Evolutionary conservation across 2,888 invertebrate species (phyloP), one percentile per base, ranked within the genome.

Genomic region (Argyra leucocephala): DNA sequence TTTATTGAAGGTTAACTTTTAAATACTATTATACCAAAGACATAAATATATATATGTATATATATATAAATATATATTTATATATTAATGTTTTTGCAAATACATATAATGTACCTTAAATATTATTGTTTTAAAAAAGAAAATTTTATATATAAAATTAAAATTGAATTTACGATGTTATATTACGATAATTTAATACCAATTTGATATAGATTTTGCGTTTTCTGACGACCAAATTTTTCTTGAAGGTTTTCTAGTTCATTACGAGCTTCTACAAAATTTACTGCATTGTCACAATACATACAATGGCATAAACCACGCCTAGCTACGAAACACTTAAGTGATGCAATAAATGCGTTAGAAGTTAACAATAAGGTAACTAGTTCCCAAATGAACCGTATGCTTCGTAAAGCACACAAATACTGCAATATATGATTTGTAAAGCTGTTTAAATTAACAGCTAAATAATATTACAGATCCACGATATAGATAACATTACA

Each of bases 201-300:
- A 67, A 15, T 64, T 36, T 7, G 58, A 58, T 12, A 66, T 67
- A 23, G 26, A n/a, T 63, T 58, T 59, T 67, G 58, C 2, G 57
- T 22, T 57, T 67, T 63, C 24, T 69, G 66, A 23, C 65, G 57
- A 48, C 65, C 36, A 62, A 67, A 68, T 15, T 21, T 58, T 0
- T 65, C 18, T 15, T 57, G 64, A 22, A 70, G 57, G 21, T 69
- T 65, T n/a, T 67, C 57, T 22, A 70, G 24, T 23, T 67, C 64
- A 22, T 65, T 37, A 21, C 66, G 62, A 2, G 68, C 67, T n/a
- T 67, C 69, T 10, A 67, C 66, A 61, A 69, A 69, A 61, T 69
- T 69, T 22, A 66, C 68, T n/a, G 65, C 69, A 62, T 70, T 70
- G 36, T 70, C 67, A 31, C 67, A 69, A 36, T 64, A 66, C 2